phyloP scores from a whole-genome alignment of 2,113 vertebrate species.

The Hemichromis elongatus region DNA sequence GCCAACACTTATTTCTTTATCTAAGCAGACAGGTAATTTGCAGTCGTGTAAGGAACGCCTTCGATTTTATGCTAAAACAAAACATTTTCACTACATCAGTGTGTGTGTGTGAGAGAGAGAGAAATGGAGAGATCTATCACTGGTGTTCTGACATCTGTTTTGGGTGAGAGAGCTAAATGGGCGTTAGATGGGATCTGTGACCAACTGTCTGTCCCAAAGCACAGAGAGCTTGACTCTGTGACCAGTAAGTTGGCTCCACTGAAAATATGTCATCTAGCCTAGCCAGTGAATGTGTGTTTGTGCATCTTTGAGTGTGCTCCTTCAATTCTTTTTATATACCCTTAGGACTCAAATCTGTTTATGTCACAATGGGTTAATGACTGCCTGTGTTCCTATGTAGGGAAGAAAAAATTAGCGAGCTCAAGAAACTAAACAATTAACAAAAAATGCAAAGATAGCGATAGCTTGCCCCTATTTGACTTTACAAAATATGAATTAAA shows the following conservation, averaged over 20 bases:
- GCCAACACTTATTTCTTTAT: too few species aligned
- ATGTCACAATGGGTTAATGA: background rate
- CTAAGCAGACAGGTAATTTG: background rate
- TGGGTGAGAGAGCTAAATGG: constrained; percentile 46
- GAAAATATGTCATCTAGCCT: constrained; percentile 24
- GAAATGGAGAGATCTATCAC: background rate
- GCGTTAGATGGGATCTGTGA: constrained; percentile 28
- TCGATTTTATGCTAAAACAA: background rate
- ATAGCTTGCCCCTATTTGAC: background rate
- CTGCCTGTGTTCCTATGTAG: background rate
- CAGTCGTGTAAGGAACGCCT: background rate
- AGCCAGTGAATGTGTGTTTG: background rate
- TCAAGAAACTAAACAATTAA: background rate
- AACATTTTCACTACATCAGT: background rate
- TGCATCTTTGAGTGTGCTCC: background rate
- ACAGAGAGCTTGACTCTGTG: constrained; percentile 27
- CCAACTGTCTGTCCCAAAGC: constrained; percentile 45
- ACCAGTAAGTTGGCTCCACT: constrained; percentile 25
- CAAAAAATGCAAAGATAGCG: background rate
- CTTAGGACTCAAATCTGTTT: background rate
- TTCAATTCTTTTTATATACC: background rate
- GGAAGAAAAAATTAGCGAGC: background rate
- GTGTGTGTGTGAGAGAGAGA: background rate
- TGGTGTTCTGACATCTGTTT: constrained; percentile 46
- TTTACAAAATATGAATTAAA: background rate